These are phyloP conservation scores for Collichthys lucidus DNA, from an alignment of 2,113 vertebrate species.

Conservation along the genomic window DNA sequence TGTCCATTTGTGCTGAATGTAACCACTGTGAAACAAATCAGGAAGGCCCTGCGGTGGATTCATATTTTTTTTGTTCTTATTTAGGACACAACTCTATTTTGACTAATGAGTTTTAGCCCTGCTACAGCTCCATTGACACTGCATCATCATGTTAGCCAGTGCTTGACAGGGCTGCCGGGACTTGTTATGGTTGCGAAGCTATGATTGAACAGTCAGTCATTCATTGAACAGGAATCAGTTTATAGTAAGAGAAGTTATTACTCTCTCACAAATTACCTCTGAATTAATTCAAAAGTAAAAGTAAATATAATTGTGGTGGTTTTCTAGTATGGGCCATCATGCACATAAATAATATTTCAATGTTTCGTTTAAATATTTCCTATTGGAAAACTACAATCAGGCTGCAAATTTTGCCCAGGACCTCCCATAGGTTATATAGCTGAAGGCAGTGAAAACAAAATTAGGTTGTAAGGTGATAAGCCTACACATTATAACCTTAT, in stretches of 20 bases:
- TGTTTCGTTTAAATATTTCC: background rate
- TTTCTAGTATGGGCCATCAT: background rate
- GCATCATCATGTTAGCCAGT: background rate
- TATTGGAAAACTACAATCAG: conserved; percentile 6
- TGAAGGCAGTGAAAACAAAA: conserved; percentile 19
- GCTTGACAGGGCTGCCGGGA: background rate
- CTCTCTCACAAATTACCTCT: background rate
- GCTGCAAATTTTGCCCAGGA: background rate
- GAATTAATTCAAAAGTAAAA: background rate
- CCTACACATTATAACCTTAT: conserved; percentile 10
- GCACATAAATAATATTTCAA: background rate
- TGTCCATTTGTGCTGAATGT: no score
- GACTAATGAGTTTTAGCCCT: no score
- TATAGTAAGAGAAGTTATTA: no score
- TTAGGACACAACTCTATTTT: no score
- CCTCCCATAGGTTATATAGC: background rate
- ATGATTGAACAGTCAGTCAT: no score
- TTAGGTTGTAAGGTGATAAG: background rate
- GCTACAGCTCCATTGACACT: background rate
- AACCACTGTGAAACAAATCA: no score
- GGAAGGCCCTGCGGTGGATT: no score
- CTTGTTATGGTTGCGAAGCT: no score
- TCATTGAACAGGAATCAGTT: no score
- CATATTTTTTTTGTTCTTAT: no score
- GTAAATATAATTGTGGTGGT: background rate